These are phyloP conservation scores for Tokudaia tokunoshimensis DNA, from an alignment of 2,797 vertebrate genomes.

Conservation along the genomic window DNA sequence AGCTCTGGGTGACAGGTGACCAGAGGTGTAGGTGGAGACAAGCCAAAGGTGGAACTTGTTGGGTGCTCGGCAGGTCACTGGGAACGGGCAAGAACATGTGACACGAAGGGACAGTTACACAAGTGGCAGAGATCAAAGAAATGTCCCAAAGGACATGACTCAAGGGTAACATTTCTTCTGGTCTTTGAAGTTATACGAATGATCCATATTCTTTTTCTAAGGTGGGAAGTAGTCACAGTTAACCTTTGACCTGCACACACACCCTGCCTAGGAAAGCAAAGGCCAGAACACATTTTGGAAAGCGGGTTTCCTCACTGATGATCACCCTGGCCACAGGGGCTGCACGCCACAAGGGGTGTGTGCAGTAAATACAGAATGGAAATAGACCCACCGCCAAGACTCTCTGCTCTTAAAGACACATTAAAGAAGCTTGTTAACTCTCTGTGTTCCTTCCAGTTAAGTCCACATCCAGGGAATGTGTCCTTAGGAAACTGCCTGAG, in stretches of 20 bases:
- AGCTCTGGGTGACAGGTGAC: not conserved
- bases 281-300: not conserved
- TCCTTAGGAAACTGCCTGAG: slow-evolving; percentile 17
- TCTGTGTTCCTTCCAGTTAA: not conserved
- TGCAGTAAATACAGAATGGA: not conserved
- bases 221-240: not conserved
- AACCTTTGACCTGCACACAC: not conserved
- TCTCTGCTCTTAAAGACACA: not conserved
- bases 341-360: rapidly evolving
- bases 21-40: not conserved
- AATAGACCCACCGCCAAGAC: rapidly evolving
- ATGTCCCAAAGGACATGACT: not conserved
- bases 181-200: slow-evolving; percentile 22
- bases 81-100: not conserved
- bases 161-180: not conserved
- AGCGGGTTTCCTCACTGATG: not conserved
- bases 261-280: slow-evolving; percentile 2
- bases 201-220: not conserved
- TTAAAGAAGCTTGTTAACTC: not conserved
- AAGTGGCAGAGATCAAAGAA: not conserved
- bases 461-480: not conserved
- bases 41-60: rapidly evolving
- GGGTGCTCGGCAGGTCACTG: not conserved
- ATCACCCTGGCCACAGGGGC: not conserved
- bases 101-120: not conserved